Base-by-base conservation (phyloP, 2,888 invertebrate species). In the Agrochola lychnidis region DNA sequence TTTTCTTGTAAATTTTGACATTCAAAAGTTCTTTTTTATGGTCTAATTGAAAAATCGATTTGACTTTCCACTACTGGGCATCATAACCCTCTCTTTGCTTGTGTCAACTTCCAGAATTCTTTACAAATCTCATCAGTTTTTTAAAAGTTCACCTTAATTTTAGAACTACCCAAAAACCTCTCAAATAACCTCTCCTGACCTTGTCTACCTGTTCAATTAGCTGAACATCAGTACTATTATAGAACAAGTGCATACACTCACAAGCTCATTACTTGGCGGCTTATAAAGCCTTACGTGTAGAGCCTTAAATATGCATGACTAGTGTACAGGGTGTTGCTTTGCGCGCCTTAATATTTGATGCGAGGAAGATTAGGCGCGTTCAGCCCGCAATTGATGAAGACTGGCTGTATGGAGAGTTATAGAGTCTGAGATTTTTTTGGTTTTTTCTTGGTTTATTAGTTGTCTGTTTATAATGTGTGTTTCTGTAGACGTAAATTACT, bases 271-370 rank as follows among this genome's bases (percentile, higher is more conserved):
- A 94, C 89, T 90, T 85, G 80, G 76, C 80, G 87, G 92, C 92
- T 93, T 94, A 93, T 86, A 84, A 93, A 94, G 91, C 94, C 93
- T 92, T 92, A 94, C 91, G 91, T 90, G 94, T 92, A 88, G 89
- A 87, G 87, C 90, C 88, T 93, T 92, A 92, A 93, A 93, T 93
- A 94, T 94, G 92, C 93, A 93, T 90, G 91, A 87, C 87, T 88
- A 87, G 87, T 70, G 4, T 81, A 92, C 90, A 88, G 92, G 89
- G 71, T 91, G 90, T 75, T 85, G 56, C 75, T 74, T 56, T 67
- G 63, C 59, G 61, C 56, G 56, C 48, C 73, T 78, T 67, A 67
- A 81, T 83, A 81, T 78, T 78, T 72, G 66, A 83, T 75, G 83
- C 12, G 64, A 5, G 14, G 30, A 19, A 73, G 76, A 82, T 83